phyloP scores from a whole-genome alignment of 2,113 vertebrate genomes.

The Macrotis lagotis region DNA sequence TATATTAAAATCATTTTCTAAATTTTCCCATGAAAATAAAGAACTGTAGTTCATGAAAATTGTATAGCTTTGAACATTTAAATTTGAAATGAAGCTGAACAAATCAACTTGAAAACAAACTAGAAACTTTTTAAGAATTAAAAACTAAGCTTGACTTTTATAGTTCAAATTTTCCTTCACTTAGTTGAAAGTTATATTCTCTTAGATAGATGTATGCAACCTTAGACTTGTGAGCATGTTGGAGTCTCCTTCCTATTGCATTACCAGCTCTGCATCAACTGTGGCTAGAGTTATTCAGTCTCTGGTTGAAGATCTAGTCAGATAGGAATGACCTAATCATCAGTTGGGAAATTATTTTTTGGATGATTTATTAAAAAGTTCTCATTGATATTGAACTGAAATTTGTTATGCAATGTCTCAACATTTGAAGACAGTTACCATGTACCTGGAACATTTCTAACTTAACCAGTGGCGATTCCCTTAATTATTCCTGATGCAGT shows the following conservation, averaged over 20 bases:
- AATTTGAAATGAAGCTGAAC: background rate
- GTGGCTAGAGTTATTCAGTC: too few species aligned
- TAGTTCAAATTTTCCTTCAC: background rate
- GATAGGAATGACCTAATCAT: background rate
- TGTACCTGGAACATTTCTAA: background rate
- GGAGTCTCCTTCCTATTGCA: too few species aligned
- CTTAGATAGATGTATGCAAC: background rate
- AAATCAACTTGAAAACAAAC: background rate
- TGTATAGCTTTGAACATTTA: background rate
- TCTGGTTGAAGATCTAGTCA: background rate
- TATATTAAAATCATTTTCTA: constrained; percentile 37
- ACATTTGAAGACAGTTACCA: background rate
- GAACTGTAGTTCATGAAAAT: background rate
- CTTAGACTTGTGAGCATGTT: background rate
- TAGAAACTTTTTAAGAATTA: background rate
- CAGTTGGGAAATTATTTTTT: background rate
- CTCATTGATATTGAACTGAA: background rate
- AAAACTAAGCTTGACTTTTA: background rate
- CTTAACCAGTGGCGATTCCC: background rate
- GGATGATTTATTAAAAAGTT: background rate
- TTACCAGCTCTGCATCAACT: background rate
- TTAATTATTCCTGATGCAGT: background rate
- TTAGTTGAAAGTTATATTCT: background rate
- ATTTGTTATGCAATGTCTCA: background rate
- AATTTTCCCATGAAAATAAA: constrained; percentile 17